Base-by-base conservation (phyloP, 1,140 invertebrate species). In the Lerema accius region DNA sequence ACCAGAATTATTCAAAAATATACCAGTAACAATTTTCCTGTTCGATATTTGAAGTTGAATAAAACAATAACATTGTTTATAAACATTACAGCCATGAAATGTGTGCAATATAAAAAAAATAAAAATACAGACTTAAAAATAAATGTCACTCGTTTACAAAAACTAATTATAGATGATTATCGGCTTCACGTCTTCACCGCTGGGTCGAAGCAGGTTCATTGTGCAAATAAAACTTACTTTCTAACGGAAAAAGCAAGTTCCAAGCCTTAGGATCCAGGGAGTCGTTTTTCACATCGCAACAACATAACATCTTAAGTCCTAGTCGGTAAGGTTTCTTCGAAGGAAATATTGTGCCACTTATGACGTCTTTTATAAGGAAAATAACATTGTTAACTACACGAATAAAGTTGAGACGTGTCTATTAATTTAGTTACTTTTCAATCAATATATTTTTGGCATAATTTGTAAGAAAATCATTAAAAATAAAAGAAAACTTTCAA, bases 181-280 rank as follows among this genome's bases (percentile, higher is more conserved):
- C n/a, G n/a, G n/a, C n/a, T n/a, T n/a, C 5, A 19, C 42, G 17
- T 45, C 10, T 45, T 46, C 10, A 11, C 0, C 48, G 26, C 63
- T 76, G 68, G 65, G 64, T 45, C 32, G 23, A 53, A 60, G 74
- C 71, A 68, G 73, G 64, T 63, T 76, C 74, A 69, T 71, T 69
- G 28, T 63, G 51, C 35, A 50, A 63, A 59, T 43, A 59, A 55
- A 49, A 53, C 63, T 58, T 46, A 60, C 61, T 69, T 73, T 73
- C 71, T 71, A 66, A 11, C 16, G 23, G 35, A 66, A 42, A 58
- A 59, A 67, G 58, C 65, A 60, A 26, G 32, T 28, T 45, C 67
- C 59, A 68, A 26, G 65, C 65, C 49, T 43, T 23, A 7, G 46
- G 26, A 59, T 58, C 46, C 56, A 66, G 51, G 48, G 53, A 61